Conservation (phyloP, 2,888 invertebrate genomes). For the Arrhopalites spinosus region DNA sequence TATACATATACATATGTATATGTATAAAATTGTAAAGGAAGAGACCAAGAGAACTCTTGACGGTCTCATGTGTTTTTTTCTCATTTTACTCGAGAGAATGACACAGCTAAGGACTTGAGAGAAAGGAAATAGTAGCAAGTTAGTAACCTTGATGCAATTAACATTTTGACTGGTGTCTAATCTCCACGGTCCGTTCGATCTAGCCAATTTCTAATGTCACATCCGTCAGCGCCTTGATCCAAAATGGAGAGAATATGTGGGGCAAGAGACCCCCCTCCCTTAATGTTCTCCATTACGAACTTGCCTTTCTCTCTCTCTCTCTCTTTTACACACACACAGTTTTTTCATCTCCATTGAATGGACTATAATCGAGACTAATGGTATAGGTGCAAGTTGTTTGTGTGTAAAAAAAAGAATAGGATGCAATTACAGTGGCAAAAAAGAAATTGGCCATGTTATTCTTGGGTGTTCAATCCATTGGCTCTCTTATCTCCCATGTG, state of each 20-base stretch:
- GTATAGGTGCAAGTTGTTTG: neutral
- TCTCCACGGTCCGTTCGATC: too few relatives aligned
- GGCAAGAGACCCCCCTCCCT: too few relatives aligned
- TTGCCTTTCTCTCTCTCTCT: too few relatives aligned
- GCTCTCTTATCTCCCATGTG: neutral
- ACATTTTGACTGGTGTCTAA: neutral
- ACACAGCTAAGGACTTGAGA: neutral
- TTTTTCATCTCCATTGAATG: too few relatives aligned
- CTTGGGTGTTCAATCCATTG: neutral
- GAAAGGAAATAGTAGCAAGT: neutral
- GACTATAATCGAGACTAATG: too few relatives aligned
- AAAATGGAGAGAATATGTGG: too few relatives aligned
- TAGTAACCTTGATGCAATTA: neutral
- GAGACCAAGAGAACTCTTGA: neutral
- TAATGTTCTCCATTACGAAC: too few relatives aligned
- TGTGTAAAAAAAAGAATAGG: neutral
- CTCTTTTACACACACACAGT: too few relatives aligned
- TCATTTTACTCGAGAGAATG: neutral
- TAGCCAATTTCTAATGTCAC: too few relatives aligned
- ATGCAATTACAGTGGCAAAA: neutral
- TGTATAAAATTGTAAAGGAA: neutral
- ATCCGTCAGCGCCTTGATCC: too few relatives aligned
- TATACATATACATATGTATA: neutral
- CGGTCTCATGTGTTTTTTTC: neutral
- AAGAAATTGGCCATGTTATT: neutral